A percentile compares a stretch with the other conserved stretches of the same genome.
Evolutionary conservation across 2,113 vertebrate genomes (phyloP).

Genomic region (Leuciscus idus): DNA sequence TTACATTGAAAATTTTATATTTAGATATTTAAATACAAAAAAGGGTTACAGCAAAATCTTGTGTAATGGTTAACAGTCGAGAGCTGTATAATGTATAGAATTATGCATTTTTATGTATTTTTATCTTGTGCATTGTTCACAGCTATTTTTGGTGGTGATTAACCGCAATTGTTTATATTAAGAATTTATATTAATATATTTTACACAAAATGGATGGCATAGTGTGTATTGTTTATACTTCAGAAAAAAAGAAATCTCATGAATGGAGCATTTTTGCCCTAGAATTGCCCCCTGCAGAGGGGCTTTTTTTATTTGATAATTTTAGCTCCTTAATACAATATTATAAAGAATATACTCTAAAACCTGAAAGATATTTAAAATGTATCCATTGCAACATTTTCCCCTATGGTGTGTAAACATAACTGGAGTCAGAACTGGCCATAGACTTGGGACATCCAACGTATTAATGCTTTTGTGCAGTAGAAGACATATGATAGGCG

Average conservation of each 20-base stretch:
- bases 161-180: background rate
- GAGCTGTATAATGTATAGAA: too few species aligned
- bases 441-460: conserved; percentile 50
- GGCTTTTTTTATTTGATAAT: conserved; percentile 2
- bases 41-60: too few species aligned
- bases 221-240: background rate
- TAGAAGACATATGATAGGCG: conserved; percentile 55
- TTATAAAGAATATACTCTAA: background rate
- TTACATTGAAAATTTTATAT: too few species aligned
- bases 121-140: background rate
- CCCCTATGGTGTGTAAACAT: conserved; percentile 28
- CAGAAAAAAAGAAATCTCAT: background rate
- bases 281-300: background rate
- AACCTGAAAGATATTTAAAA: background rate
- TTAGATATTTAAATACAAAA: too few species aligned
- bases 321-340: background rate
- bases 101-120: background rate
- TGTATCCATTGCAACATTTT: background rate
- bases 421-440: conserved; percentile 40
- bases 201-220: background rate
- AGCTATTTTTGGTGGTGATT: background rate
- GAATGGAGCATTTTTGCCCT: background rate
- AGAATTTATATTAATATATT: background rate
- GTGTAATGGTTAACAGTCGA: too few species aligned
- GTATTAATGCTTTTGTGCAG: conserved; percentile 53